Evolutionary conservation across 2,888 invertebrate species (phyloP).

Genomic region (Ennomos quercinarius): DNA sequence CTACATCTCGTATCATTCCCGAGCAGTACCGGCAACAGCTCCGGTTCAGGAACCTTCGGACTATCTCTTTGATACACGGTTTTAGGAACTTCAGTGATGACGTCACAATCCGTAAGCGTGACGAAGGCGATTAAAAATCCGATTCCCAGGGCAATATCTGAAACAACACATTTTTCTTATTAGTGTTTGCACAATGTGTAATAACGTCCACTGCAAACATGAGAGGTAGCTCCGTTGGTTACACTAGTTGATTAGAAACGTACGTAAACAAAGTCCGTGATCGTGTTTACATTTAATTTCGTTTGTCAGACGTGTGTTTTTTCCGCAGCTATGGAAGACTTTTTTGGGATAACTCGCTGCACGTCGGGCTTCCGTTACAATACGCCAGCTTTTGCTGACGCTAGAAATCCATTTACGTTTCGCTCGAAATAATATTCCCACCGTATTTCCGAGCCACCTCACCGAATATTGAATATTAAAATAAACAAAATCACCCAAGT

Average conservation of each 20-base stretch:
- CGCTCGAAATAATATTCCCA: conserved; percentile 21
- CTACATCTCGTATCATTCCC: conserved; percentile 85
- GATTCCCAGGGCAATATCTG: conserved; percentile 63
- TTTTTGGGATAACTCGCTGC: conserved; percentile 9
- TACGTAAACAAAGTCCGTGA: conserved; percentile 51
- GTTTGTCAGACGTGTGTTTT: conserved; percentile 41
- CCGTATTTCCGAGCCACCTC: conserved; percentile 14
- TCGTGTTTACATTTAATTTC: conserved; percentile 66
- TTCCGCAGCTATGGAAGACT: conserved; percentile 6
- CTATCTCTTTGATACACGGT: conserved; percentile 60
- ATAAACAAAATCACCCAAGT: conserved; percentile 33
- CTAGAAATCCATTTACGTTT: conserved; percentile 12
- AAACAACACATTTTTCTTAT: conserved; percentile 55
- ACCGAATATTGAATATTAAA: conserved; percentile 26
- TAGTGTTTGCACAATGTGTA: conserved; percentile 25
- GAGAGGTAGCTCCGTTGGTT: conserved; percentile 38
- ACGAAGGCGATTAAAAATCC: conserved; percentile 61
- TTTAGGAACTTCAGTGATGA: conserved; percentile 56
- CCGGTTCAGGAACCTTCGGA: conserved; percentile 68
- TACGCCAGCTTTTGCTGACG: conserved; percentile 32
- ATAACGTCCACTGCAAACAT: conserved; percentile 41
- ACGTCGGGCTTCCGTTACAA: conserved; percentile 14
- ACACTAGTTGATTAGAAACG: conserved; percentile 60
- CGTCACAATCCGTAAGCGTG: conserved; percentile 67
- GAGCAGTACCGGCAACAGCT: conserved; percentile 72